Evolutionary conservation across 2,797 vertebrate genomes (phyloP), one percentile per base, ranked within the genome.

Genomic region (Botia almorhae): DNA sequence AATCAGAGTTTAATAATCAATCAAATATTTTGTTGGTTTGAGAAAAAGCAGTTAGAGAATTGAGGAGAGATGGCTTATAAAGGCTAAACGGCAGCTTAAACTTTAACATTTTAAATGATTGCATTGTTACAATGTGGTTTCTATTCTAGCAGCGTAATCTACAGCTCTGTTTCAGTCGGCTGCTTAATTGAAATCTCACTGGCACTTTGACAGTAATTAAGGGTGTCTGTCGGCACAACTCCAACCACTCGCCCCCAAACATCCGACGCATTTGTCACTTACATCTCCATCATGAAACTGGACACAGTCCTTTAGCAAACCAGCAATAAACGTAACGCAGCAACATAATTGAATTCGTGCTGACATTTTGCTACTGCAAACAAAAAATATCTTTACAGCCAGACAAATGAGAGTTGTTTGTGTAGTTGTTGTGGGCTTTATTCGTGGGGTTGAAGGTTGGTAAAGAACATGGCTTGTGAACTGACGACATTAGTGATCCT

Each of bases 171-270:
- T 60, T 58, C 48, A 46, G 21, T 19, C 33, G 14, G 21, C 60
- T 0, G 21, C 60, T 1, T 67, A 65, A 67, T 73, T 71, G 48
- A 55, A 50, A 72, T 72, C 48, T 80, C 26, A 10, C 33, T 48
- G 48, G 60, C 48, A 53, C 21, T 65, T 36, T 36, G 48, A 53
- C 48, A 55, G 23, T 80, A 80, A 80, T 72, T 80, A 65, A 73
- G 46, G n/a, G 50, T 46, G 16, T 65, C 60, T 73, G 21, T 56
- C 48, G 29, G 60, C 60, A 55, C 46, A 29, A 14, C 14, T 21
- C 60, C 29, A 69, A 63, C 46, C 17, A 8, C 26, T 73, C 58
- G 51, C 61, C 53, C 33, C 51, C 64, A 64, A 36, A 56, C 43
- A 29, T 74, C 50, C 2, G 13, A 50, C 55, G 14, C 29, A 17